These are phyloP conservation scores for Drosophila truncata DNA, from an alignment of 1,140 invertebrate species.

Conservation along the genomic window DNA sequence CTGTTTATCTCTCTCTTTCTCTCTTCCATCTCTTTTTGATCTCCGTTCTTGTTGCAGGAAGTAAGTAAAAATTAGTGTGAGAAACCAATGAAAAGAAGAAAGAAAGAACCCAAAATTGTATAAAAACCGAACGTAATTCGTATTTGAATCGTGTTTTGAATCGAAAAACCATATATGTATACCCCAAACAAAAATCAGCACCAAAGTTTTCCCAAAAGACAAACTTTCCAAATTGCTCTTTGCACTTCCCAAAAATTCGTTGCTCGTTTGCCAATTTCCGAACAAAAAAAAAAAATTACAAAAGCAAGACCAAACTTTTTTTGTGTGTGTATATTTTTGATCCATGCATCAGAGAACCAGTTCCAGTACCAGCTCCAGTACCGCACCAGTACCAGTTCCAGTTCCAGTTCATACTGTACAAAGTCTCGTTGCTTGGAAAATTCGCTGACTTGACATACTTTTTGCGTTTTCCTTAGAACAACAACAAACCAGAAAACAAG, in stretches of 20 bases:
- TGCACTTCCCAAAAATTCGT: slow-evolving; percentile 30
- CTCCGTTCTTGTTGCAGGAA: slow-evolving; percentile 79
- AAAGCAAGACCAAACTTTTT: slow-evolving; percentile 18
- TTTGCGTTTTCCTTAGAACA: slow-evolving; percentile 62
- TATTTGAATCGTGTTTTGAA: slow-evolving; percentile 45
- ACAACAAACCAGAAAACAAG: slow-evolving; percentile 75
- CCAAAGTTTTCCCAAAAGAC: slow-evolving; percentile 21
- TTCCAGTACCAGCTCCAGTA: slow-evolving; percentile 30
- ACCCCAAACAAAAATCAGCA: slow-evolving; percentile 35
- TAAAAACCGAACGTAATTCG: slow-evolving; percentile 28
- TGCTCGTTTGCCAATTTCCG: slow-evolving; percentile 53
- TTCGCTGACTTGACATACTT: slow-evolving; percentile 50
- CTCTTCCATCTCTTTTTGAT: slow-evolving; percentile 58
- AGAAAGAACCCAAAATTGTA: slow-evolving; percentile 36
- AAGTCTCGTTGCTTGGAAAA: slow-evolving; percentile 80
- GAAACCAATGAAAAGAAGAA: slow-evolving; percentile 57
- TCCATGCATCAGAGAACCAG: slow-evolving; percentile 61
- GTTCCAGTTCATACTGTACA: slow-evolving; percentile 62
- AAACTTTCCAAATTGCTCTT: slow-evolving; percentile 24
- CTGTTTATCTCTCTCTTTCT: slow-evolving; percentile 74
- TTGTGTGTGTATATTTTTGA: slow-evolving; percentile 41
- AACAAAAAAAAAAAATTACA: slow-evolving; percentile 17
- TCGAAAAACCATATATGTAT: not conserved
- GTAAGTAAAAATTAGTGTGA: slow-evolving; percentile 80
- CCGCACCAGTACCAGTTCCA: slow-evolving; percentile 27